Percentiles rank a stretch among this genome's conserved stretches.
Evolutionary conservation across 2,113 vertebrate species (phyloP).

Genomic region (Erythrolamprus reginae): DNA sequence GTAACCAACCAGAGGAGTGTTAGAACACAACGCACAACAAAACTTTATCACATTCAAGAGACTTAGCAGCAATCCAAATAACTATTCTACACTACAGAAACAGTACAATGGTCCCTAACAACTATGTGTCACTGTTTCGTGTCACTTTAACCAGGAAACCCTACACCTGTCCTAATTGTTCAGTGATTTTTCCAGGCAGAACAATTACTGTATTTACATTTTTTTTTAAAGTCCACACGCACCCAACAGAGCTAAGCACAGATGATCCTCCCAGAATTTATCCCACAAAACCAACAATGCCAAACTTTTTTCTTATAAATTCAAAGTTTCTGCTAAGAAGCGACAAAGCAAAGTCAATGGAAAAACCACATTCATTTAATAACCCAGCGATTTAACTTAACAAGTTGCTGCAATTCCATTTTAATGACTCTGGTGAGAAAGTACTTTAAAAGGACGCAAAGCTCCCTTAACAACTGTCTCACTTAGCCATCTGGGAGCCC

Average conservation of each 20-base stretch:
- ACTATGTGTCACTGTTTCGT: not conserved
- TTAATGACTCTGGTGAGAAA: not conserved
- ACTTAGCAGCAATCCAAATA: not conserved
- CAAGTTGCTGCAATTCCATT: not conserved
- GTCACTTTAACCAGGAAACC: not conserved
- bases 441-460: not conserved
- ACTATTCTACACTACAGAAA: not conserved
- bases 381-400: not conserved
- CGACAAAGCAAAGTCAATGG: not conserved
- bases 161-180: not conserved
- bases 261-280: not conserved
- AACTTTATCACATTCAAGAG: not conserved
- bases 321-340: not conserved
- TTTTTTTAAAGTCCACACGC: too few relatives aligned
- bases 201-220: not conserved
- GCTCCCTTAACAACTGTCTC: not conserved
- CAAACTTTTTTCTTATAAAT: not conserved
- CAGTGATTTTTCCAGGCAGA: not conserved
- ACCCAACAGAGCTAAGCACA: too few relatives aligned
- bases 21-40: not conserved
- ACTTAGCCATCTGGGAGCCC: not conserved
- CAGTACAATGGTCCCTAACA: not conserved
- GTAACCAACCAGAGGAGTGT: not conserved
- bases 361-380: not conserved
- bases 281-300: not conserved